Percentiles rank a stretch among this genome's conserved stretches.
These are phyloP conservation scores for Nannospalax galili DNA, from an alignment of 2,113 vertebrate species.

Conservation along the genomic window DNA sequence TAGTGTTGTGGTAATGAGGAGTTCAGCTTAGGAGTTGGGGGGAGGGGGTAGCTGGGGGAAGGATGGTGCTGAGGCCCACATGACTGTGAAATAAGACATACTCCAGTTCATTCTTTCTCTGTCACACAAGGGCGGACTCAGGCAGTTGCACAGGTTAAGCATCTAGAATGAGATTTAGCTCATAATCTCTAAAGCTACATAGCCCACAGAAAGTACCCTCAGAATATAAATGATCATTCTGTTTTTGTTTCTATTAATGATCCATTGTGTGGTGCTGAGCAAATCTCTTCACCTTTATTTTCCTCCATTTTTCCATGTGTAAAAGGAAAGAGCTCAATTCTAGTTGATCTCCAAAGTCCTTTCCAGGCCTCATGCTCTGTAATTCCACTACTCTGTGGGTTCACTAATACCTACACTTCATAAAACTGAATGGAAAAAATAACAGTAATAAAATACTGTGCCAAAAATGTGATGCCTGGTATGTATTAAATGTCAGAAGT, in stretches of 20 bases:
- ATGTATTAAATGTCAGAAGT: conserved; percentile 58
- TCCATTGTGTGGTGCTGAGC: not conserved
- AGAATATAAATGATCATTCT: not conserved
- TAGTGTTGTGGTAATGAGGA: no score
- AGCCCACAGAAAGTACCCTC: not conserved
- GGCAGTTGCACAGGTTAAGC: not conserved
- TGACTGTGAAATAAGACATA: not conserved
- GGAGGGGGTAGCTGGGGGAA: not conserved
- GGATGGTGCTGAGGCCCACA: not conserved
- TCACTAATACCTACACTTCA: not conserved
- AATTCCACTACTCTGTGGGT: not conserved
- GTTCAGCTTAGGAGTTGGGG: not conserved
- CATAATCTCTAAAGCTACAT: not conserved
- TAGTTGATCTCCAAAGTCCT: not conserved
- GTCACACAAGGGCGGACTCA: not conserved
- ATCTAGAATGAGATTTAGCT: not conserved
- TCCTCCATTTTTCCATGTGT: not conserved
- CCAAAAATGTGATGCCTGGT: not conserved
- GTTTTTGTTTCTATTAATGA: not conserved
- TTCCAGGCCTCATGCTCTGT: not conserved
- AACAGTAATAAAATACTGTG: not conserved
- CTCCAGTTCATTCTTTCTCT: not conserved
- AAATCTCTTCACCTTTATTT: not conserved
- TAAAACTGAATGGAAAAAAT: conserved; percentile 45
- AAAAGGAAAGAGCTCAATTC: conserved; percentile 10